Evolutionary conservation across 2,888 invertebrate genomes (phyloP).

Genomic region (Sussaba pulchella): DNA sequence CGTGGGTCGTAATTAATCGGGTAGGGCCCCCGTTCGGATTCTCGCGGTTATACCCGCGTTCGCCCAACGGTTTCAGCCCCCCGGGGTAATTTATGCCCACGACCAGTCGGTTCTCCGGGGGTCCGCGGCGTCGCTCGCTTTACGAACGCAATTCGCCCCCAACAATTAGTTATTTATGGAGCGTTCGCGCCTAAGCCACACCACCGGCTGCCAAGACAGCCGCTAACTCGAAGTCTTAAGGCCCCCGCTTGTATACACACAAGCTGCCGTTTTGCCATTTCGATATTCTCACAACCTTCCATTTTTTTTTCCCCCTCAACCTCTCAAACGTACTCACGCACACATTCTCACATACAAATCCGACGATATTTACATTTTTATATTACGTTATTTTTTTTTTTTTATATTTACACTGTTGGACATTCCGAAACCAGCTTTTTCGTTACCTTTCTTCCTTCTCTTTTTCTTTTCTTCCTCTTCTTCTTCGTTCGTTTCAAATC

Average conservation of each 20-base stretch:
- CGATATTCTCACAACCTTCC: background rate
- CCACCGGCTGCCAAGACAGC: constrained; percentile 63
- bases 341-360: constrained; percentile 39
- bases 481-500: background rate
- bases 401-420: constrained; percentile 39
- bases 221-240: constrained; percentile 37
- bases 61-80: constrained; percentile 41
- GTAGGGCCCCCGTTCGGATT: constrained; percentile 18
- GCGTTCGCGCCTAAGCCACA: constrained; percentile 69
- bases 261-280: constrained; percentile 25
- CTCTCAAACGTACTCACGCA: background rate
- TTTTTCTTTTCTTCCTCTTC: background rate
- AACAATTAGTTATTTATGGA: constrained; percentile 77
- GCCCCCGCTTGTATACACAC: constrained; percentile 19
- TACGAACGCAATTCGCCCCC: constrained; percentile 69
- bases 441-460: constrained; percentile 6
- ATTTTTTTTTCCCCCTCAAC: background rate
- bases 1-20: constrained; percentile 49
- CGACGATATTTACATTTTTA: constrained; percentile 50
- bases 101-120: constrained; percentile 74
- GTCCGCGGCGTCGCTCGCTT: constrained; percentile 65
- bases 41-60: constrained; percentile 9
- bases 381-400: too few relatives aligned
- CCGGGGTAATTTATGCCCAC: constrained; percentile 76
- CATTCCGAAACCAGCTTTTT: constrained; percentile 20